These are phyloP conservation scores for Phaetusa simplex DNA, from an alignment of 2,113 vertebrate species.

Conservation along the genomic window DNA sequence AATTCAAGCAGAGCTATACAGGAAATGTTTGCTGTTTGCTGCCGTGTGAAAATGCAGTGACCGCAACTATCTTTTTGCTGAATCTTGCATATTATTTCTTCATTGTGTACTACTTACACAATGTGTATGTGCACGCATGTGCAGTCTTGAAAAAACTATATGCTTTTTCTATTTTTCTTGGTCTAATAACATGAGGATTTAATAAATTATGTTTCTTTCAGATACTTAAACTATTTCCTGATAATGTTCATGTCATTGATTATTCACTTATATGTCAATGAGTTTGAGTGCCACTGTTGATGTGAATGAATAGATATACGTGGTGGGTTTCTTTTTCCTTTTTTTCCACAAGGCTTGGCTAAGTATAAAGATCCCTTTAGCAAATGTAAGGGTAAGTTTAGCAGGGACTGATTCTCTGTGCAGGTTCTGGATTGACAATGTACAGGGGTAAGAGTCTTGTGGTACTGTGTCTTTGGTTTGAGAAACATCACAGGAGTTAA, in stretches of 20 bases:
- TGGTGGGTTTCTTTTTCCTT: not conserved
- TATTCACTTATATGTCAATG: not conserved
- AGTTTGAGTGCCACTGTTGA: not conserved
- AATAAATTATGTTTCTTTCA: not conserved
- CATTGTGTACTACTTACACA: not conserved
- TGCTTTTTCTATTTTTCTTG: not conserved
- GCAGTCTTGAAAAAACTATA: not conserved
- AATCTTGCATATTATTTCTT: not conserved
- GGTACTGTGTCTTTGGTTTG: not conserved
- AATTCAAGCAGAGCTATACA: not conserved
- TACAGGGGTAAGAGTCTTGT: not conserved
- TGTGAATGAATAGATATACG: fast-evolving
- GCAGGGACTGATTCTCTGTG: not conserved
- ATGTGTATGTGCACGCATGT: fast-evolving
- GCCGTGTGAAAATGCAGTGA: not conserved
- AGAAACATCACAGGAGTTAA: not conserved
- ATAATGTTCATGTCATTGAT: not conserved
- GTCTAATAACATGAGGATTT: not conserved
- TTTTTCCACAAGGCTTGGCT: not conserved
- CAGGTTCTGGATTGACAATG: not conserved
- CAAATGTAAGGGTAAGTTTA: not conserved
- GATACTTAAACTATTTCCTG: not conserved
- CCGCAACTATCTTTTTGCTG: not conserved
- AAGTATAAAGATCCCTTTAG: not conserved
- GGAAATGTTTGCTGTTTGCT: not conserved